Evolutionary conservation across 2,888 invertebrate genomes (phyloP), one percentile per base, ranked within the genome.

Genomic region (Melinaea menophilus): DNA sequence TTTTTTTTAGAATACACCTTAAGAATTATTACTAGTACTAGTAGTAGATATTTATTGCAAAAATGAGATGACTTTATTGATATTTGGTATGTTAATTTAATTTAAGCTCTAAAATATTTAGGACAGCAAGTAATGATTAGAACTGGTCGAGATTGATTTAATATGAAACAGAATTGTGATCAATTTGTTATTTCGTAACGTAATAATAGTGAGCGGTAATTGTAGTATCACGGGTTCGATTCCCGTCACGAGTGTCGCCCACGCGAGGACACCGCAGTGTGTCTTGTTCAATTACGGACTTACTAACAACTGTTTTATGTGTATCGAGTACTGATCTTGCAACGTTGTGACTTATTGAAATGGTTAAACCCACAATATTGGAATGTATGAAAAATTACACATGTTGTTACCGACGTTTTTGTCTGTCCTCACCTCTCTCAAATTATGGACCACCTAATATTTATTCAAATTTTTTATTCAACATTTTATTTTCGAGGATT

Each of bases 151-250:
- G 65, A 63, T 68, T 68, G 63, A 68, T 68, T 68, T 65, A 62
- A 57, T 63, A 65, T 58, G 61, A 47, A 59, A 55, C 41, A 31
- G 63, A 68, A 68, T 68, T 68, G 65, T 54, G 57, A 51, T 45
- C 67, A 65, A 68, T 68, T 68, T 65, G 59, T 47, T 41, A 59
- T 68, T 63, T 58, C 65, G 65, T 59, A 68, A 68, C 57, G 57
- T 62, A 62, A 62, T 61, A 59, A 67, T 63, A 58, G 59, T 31
- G 64, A 64, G 56, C 62, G 61, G 64, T 67, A 69, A 69, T 68
- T 69, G 68, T 65, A 45, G 63, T 65, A 67, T 62, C 65, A 45
- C 45, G 56, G 70, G 65, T 63, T 65, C 65, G 62, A 56, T 58
- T 66, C 65, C 59, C 63, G 59, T 62, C 66, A 64, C 65, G 62